Base-by-base conservation (phyloP, 2,888 invertebrate species). In the Taphrorychus bicolor region DNA sequence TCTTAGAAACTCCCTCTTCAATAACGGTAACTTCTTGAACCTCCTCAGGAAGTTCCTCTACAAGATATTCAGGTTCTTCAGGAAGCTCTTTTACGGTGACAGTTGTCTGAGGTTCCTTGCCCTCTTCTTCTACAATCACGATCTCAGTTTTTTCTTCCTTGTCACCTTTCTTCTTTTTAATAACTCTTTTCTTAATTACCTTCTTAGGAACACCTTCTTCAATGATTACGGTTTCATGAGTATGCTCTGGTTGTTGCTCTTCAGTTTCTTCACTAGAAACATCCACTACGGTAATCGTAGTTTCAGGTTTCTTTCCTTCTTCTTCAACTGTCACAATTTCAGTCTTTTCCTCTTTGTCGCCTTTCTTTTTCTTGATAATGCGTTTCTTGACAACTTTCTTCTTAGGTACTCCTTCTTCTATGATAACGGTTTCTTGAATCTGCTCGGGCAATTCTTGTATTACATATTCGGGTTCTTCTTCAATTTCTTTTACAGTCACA, bases 261-360 rank as follows among this genome's bases (percentile, higher is more conserved):
- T 66, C 62, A 23, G 67, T 59, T 7, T 76, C 51, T 40, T 59
- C 58, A 16, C 61, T 45, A 9, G 53, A 14, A 1, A 7, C 5
- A 23, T 48, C 52, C 22, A 59, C 65, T 49, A 63, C 41, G 0
- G 64, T 59, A n/a, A 80, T 75, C 1, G 79, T 77, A 0, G 76
- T 79, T 24, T 78, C 73, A 0, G 66, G 70, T 53, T 66, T 74
- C 74, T 83, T 81, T 51, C 82, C 84, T 70, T 84, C 84, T 76
- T 84, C 83, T 70, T 84, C 83, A 49, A 83, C 76, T 0, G 84
- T 84, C 67, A 83, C 80, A 67, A 85, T 84, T 78, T 83, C 83
- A 52, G 77, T 76, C 40, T 73, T 71, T 77, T 82, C 77, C 71
- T 78, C 53, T 73, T 79, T 71, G 19, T 72, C 76, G 2, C 75